These are phyloP conservation scores for Equus quagga DNA, from an alignment of 2,113 vertebrate species.

Conservation along the genomic window DNA sequence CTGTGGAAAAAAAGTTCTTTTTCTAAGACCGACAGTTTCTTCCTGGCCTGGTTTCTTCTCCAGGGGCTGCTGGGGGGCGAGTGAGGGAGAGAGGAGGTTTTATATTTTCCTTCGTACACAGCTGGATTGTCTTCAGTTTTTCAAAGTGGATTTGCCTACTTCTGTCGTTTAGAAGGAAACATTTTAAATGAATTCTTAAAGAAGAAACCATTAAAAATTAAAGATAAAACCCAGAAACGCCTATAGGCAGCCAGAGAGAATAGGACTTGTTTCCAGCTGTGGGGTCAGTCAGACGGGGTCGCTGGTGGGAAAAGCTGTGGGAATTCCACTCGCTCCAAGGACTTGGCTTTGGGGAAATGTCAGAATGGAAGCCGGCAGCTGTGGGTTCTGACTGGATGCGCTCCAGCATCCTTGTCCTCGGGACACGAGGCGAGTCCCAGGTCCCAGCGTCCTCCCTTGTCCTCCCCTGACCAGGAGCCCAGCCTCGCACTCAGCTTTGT, in stretches of 20 bases:
- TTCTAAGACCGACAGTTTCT: not conserved
- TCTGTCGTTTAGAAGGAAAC: not conserved
- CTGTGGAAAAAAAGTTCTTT: not conserved
- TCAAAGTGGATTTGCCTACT: not conserved
- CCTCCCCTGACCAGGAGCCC: not conserved
- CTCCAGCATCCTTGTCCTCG: not conserved
- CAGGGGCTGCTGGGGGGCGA: fast-evolving
- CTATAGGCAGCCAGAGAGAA: not conserved
- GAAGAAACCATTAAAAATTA: not conserved
- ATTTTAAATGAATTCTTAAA: not conserved
- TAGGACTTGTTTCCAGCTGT: not conserved
- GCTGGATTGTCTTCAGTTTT: not conserved
- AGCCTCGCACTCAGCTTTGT: not conserved
- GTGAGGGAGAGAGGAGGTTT: fast-evolving
- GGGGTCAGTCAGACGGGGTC: not conserved
- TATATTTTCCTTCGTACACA: not conserved
- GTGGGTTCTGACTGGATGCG: fast-evolving
- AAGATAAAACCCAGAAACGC: not conserved
- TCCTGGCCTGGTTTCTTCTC: not conserved
- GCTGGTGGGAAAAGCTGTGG: not conserved
- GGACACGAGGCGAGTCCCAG: not conserved
- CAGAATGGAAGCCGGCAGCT: not conserved
- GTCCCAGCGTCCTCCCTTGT: not conserved
- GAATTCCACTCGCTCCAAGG: not conserved
- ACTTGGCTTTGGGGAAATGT: not conserved